Conservation (phyloP, 2,888 invertebrate genomes). For the Chloroclystis v-ata region DNA sequence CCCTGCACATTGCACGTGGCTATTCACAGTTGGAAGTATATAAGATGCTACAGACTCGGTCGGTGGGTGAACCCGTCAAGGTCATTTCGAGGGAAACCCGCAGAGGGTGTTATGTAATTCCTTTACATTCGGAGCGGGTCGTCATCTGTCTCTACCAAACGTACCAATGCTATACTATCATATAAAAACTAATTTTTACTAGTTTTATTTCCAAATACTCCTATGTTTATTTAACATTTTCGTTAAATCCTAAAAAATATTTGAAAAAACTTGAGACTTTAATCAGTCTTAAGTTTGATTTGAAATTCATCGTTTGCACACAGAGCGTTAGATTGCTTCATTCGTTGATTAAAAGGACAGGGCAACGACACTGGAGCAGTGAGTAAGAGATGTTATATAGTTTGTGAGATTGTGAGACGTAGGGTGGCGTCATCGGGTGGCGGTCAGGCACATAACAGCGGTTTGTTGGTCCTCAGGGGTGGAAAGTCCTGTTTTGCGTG, state of each 20-base stretch:
- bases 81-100: conserved; percentile 54
- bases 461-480: conserved; percentile 64
- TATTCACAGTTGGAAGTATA: conserved; percentile 49
- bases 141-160: conserved; percentile 23
- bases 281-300: too few species aligned
- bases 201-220: too few species aligned
- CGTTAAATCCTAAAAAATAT: too few species aligned
- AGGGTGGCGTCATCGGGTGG: conserved; percentile 34
- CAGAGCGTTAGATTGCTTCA: conserved; percentile 17
- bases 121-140: conserved; percentile 41
- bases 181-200: too few species aligned
- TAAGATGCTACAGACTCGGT: conserved; percentile 52
- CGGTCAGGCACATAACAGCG: conserved; percentile 61
- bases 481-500: conserved; percentile 77
- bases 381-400: conserved; percentile 18
- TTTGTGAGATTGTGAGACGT: conserved; percentile 23
- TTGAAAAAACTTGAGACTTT: too few species aligned
- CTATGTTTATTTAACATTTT: too few species aligned
- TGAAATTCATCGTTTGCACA: too few species aligned
- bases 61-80: conserved; percentile 57
- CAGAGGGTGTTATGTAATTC: conserved; percentile 50
- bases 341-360: conserved; percentile 26
- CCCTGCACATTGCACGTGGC: conserved; percentile 31
- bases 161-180: too few species aligned
- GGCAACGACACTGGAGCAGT: conserved; percentile 28